A percentile compares a stretch with the other conserved stretches of the same genome.
Conservation (phyloP, 2,113 vertebrate genomes). For the Natator depressus region DNA sequence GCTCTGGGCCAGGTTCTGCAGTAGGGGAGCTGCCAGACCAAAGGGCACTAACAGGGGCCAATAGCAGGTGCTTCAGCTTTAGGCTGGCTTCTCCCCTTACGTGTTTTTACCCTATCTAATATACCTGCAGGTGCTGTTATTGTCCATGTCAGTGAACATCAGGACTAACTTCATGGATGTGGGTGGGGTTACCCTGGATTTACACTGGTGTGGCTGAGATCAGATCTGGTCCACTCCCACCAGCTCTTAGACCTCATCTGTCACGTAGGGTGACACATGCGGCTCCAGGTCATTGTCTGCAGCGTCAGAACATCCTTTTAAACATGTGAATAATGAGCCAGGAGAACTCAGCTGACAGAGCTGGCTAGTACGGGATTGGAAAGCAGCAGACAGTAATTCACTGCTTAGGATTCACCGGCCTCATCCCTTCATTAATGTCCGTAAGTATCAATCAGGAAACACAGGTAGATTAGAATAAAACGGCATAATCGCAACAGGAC, state of each 20-base stretch:
- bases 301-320: neutral
- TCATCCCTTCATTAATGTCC: neutral
- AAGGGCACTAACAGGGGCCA: neutral
- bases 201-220: neutral
- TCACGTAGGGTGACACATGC: neutral
- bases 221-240: neutral
- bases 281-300: neutral
- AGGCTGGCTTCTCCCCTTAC: neutral
- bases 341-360: rapidly evolving
- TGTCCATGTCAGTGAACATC: neutral
- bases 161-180: neutral
- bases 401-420: neutral
- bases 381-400: neutral
- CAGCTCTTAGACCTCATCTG: neutral
- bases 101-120: neutral
- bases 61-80: neutral
- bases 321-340: neutral
- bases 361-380: rapidly evolving
- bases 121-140: neutral
- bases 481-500: neutral
- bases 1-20: neutral
- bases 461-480: neutral
- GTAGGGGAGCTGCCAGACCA: neutral
- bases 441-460: neutral
- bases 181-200: neutral